A percentile compares a stretch with the other conserved stretches of the same genome.
phyloP scores from a whole-genome alignment of 2,113 vertebrate genomes.

The Oceanodroma tethys region DNA sequence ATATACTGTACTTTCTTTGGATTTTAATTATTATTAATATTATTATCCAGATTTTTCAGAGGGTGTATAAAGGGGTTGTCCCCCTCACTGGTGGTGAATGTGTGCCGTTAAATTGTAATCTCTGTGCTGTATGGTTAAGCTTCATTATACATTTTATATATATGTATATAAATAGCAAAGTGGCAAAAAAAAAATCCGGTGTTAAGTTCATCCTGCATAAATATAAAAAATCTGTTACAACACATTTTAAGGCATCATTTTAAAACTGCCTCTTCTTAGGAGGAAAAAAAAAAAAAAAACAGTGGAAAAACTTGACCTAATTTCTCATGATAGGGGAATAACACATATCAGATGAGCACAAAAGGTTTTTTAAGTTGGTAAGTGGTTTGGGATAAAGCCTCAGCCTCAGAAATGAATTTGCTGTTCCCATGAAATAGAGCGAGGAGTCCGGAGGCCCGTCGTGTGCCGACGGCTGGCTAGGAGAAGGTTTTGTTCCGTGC shows the following conservation, averaged over 20 bases:
- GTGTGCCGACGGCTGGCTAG: background rate
- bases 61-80: conserved; percentile 78
- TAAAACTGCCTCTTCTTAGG: conserved; percentile 73
- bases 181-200: conserved; percentile 75
- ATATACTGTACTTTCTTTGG: conserved; percentile 90
- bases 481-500: background rate
- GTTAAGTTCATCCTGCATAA: conserved; percentile 80
- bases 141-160: conserved; percentile 84
- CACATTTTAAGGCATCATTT: conserved; percentile 73
- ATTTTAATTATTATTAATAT: conserved; percentile 85
- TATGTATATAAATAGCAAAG: conserved; percentile 83
- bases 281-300: background rate
- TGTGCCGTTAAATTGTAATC: conserved; percentile 86
- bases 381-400: conserved; percentile 33
- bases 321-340: conserved; percentile 65
- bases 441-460: background rate
- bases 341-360: conserved; percentile 69
- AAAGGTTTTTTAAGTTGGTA: conserved; percentile 65
- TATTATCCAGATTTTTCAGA: conserved; percentile 83
- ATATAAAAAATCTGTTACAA: conserved; percentile 70
- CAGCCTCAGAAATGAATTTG: background rate
- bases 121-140: conserved; percentile 86
- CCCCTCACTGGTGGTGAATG: conserved; percentile 88
- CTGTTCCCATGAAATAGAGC: background rate
- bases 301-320: conserved; percentile 67